phyloP scores from a whole-genome alignment of 2,888 invertebrate genomes.

The Brenthis hecate region DNA sequence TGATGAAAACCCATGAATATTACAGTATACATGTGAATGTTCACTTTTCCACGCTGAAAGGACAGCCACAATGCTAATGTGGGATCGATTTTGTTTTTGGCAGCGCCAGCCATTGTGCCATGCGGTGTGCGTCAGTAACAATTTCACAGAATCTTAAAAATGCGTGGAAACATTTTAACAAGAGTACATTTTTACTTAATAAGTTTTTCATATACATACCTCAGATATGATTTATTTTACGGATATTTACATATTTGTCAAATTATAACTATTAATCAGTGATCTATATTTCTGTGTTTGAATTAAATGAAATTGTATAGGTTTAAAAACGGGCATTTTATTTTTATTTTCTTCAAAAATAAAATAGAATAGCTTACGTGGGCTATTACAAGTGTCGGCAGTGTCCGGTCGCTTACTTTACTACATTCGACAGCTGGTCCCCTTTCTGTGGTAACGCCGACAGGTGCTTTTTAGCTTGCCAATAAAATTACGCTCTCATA shows the following conservation, averaged over 20 bases:
- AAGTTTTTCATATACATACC: neutral
- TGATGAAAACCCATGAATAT: too few relatives aligned
- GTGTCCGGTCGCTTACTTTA: slow-evolving; percentile 4
- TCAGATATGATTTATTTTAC: too few relatives aligned
- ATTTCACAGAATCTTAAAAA: neutral
- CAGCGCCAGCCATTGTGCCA: slow-evolving; percentile 6
- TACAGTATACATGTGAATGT: neutral
- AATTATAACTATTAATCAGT: too few relatives aligned
- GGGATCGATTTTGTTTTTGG: slow-evolving; percentile 18
- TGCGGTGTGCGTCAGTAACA: slow-evolving; percentile 1
- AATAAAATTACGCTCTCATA: slow-evolving; percentile 1
- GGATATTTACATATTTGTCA: too few relatives aligned
- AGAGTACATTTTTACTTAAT: slow-evolving; percentile 1
- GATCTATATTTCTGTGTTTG: too few relatives aligned
- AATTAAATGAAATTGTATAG: too few relatives aligned
- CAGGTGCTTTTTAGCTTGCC: slow-evolving; percentile 11
- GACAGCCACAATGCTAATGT: slow-evolving; percentile 14
- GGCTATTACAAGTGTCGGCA: slow-evolving; percentile 13
- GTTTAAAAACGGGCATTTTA: too few relatives aligned
- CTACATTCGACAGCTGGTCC: neutral
- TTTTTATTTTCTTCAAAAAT: too few relatives aligned
- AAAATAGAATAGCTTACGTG: neutral
- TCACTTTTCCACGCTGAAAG: neutral
- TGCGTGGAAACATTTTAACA: slow-evolving; percentile 1
- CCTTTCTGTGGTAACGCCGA: slow-evolving; percentile 6